Percentiles rank a stretch among this genome's conserved stretches.
These are phyloP conservation scores for Balearica regulorum DNA, from an alignment of 2,797 vertebrate genomes.

Conservation along the genomic window DNA sequence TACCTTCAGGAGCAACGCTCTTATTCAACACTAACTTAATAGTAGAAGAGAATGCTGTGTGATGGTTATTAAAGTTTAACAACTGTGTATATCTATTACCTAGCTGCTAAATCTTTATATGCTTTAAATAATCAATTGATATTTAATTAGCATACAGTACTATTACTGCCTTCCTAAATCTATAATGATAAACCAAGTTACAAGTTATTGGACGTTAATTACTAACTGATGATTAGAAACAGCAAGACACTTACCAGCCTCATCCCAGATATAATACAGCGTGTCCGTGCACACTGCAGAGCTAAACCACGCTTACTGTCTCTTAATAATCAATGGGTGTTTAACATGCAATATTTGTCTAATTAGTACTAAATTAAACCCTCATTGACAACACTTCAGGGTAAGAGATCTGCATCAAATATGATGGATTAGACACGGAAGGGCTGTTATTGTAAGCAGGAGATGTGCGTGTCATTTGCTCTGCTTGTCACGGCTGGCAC, in stretches of 20 bases:
- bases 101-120: constrained; percentile 60
- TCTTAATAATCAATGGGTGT: constrained; percentile 77
- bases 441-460: constrained; percentile 50
- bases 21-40: background rate
- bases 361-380: constrained; percentile 80
- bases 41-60: background rate
- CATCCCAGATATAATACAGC: constrained; percentile 49
- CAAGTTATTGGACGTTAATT: constrained; percentile 67
- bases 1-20: background rate
- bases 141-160: constrained; percentile 73
- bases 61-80: constrained; percentile 60
- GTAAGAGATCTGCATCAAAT: constrained; percentile 59
- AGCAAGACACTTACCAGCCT: constrained; percentile 51
- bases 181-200: constrained; percentile 70
- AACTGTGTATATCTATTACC: constrained; percentile 46
- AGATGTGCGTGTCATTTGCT: background rate
- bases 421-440: constrained; percentile 74
- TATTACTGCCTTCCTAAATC: constrained; percentile 72
- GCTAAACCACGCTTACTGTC: constrained; percentile 56
- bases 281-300: constrained; percentile 43
- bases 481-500: background rate
- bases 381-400: constrained; percentile 70
- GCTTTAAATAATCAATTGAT: constrained; percentile 72
- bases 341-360: constrained; percentile 75
- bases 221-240: constrained; percentile 62